These are phyloP conservation scores for Sesamia nonagrioides DNA, from an alignment of 1,140 invertebrate genomes.

Conservation along the genomic window DNA sequence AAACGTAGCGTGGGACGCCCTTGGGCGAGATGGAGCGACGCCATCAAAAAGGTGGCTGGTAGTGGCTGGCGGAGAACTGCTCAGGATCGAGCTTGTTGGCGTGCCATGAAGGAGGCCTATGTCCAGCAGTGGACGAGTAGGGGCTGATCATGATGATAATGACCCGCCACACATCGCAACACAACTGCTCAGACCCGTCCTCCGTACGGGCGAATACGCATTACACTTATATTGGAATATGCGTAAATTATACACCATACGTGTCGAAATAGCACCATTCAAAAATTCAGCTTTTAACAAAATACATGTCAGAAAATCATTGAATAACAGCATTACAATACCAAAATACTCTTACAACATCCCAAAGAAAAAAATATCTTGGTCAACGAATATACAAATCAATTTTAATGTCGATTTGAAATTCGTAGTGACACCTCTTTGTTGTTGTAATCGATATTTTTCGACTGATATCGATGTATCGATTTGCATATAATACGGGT, in stretches of 20 bases:
- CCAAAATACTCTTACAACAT: conserved; percentile 30
- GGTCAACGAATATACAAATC: conserved; percentile 40
- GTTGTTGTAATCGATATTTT: conserved; percentile 45
- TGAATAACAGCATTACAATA: conserved; percentile 41
- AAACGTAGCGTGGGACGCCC: no score
- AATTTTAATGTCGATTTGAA: conserved; percentile 43
- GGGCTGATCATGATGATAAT: no score
- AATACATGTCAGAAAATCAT: conserved; percentile 40
- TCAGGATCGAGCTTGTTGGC: no score
- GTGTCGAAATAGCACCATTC: conserved; percentile 22
- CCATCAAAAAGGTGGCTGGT: no score
- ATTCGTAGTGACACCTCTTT: conserved; percentile 29
- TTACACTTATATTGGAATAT: not conserved
- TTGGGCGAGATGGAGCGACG: no score
- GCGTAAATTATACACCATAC: not conserved
- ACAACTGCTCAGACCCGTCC: no score
- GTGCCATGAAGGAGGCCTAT: no score
- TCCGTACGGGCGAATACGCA: no score
- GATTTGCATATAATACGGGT: conserved; percentile 49
- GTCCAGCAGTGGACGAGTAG: no score
- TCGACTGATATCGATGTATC: conserved; percentile 1
- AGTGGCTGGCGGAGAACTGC: no score
- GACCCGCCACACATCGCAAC: no score
- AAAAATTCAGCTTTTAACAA: conserved; percentile 23
- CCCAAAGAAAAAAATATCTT: conserved; percentile 25